Evolutionary conservation across 2,797 vertebrate species (phyloP), one percentile per base, ranked within the genome.

Genomic region (Podarcis lilfordi): DNA sequence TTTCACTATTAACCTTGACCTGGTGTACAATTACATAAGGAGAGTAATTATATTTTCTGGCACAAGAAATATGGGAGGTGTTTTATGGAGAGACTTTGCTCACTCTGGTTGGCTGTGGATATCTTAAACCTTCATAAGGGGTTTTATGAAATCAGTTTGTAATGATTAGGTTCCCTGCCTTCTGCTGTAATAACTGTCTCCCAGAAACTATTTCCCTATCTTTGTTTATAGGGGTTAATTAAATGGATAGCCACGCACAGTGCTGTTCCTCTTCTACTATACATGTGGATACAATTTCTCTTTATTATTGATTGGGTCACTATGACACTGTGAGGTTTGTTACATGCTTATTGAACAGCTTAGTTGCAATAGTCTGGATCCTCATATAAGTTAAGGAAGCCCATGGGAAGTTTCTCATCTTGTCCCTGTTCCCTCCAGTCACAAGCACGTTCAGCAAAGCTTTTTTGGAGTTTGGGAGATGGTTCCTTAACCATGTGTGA

Each of bases 1-100:
- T 94, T 92, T 89, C 29, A 89, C 55, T 84, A 59, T 64, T 80
- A 91, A 84, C 71, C 74, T 78, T 90, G 81, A 64, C 86, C 91
- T 91, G 84, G n/a, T 40, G 2, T 37, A 17, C 76, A 29, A 37
- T 43, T 61, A 89, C 86, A 82, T 68, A 86, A 85, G 86, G 84
- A 85, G 40, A 66, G 86, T 84, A 85, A 82, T 59, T 81, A 10
- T 84, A 10, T 23, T 88, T 92, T 91, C 88, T 93, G 82, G 74
- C 37, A 86, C 83, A 86, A 92, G 29, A 89, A 80, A 82, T 7
- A 11, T 37, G 35, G 29, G 32, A 88, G 50, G 69, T 72, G 4
- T 86, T 91, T 91, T 89, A 84, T 77, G 85, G 61, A 84, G 19
- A 27, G 8, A 0, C 72, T 21, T 83, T 88, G 29, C 80, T 84